phyloP scores from a whole-genome alignment of 2,888 invertebrate genomes.

The Mythimna vitellina region DNA sequence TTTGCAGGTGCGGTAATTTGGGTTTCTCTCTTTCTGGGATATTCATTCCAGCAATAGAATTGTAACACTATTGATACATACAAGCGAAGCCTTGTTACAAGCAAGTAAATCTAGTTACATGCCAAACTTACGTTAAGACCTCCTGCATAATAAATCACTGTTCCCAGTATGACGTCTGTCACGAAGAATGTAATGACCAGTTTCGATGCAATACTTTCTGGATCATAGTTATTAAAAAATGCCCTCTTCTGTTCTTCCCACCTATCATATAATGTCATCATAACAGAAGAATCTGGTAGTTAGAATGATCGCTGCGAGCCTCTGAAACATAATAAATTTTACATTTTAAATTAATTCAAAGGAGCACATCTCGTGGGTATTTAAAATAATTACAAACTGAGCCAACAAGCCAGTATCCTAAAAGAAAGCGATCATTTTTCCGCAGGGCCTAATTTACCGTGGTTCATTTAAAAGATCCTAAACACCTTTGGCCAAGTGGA shows the following conservation, averaged over 20 bases:
- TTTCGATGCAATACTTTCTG: neutral
- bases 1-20: too few species aligned
- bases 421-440: too few species aligned
- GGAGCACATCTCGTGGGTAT: too few species aligned
- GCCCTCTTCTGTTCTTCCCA: neutral
- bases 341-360: neutral
- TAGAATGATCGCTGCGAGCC: neutral
- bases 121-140: neutral
- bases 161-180: neutral
- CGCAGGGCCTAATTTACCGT: too few species aligned
- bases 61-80: neutral
- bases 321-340: neutral
- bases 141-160: constrained; percentile 5
- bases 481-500: too few species aligned
- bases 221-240: neutral
- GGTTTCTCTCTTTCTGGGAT: neutral
- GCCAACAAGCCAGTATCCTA: too few species aligned
- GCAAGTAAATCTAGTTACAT: neutral
- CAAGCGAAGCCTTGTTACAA: neutral
- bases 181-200: neutral
- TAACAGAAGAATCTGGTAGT: neutral
- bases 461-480: too few species aligned
- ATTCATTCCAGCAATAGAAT: neutral
- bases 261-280: neutral
- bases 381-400: too few species aligned